Percentiles rank a stretch among this genome's conserved stretches.
Evolutionary conservation across 2,113 vertebrate genomes (phyloP).

Genomic region (Gasterosteus aculeatus): DNA sequence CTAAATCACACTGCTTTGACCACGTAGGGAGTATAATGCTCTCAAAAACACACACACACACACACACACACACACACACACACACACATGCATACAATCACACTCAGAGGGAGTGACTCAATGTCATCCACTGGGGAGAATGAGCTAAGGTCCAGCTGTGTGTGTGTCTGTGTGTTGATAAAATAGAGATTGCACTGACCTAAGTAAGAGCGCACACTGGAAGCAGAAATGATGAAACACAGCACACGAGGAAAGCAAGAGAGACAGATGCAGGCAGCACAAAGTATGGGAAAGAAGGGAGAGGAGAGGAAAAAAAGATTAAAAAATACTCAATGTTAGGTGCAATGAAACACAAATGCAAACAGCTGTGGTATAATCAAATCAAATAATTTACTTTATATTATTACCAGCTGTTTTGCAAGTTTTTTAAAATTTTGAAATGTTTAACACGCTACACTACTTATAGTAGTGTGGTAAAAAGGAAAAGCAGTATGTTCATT

Average conservation of each 20-base stretch:
- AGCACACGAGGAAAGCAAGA: conserved; percentile 38
- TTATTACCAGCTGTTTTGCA: not conserved
- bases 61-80: conserved; percentile 16
- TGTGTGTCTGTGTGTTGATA: conserved; percentile 46
- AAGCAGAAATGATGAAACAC: conserved; percentile 60
- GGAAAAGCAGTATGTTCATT: too few species aligned
- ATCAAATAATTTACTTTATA: not conserved
- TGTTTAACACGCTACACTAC: not conserved
- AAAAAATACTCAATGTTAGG: not conserved
- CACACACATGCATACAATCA: conserved; percentile 25
- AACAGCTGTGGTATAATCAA: conserved; percentile 8
- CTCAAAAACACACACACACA: conserved; percentile 12
- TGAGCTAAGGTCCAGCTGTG: conserved; percentile 63
- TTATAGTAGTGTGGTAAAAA: too few species aligned
- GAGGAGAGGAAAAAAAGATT: conserved; percentile 12
- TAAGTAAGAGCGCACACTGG: conserved; percentile 43
- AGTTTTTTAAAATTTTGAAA: not conserved
- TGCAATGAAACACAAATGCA: not conserved
- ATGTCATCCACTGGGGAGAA: conserved; percentile 46
- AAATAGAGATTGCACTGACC: conserved; percentile 48
- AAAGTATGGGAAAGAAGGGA: conserved; percentile 31
- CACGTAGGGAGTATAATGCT: conserved; percentile 37
- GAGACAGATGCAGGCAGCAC: conserved; percentile 3
- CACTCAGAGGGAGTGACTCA: conserved; percentile 39
- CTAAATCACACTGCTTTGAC: conserved; percentile 42